Conservation (phyloP, 2,797 vertebrate species). For the Megaceryle alcyon region DNA sequence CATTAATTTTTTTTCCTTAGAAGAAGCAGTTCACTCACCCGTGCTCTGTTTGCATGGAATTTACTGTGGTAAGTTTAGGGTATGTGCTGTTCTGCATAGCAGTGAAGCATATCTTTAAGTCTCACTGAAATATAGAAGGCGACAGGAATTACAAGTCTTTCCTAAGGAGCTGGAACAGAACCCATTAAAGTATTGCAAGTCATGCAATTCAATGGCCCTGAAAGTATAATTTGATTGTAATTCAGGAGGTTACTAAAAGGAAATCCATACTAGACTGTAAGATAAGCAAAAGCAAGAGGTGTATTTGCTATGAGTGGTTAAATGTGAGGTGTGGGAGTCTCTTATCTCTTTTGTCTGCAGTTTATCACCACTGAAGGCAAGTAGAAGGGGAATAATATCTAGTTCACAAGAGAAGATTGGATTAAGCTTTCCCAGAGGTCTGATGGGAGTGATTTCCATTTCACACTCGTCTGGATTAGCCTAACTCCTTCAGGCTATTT, state of each 20-base stretch:
- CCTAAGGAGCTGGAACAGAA: conserved; percentile 17
- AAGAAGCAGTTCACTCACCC: neutral
- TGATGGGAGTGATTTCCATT: conserved; percentile 17
- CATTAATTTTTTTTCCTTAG: neutral
- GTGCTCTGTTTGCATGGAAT: neutral
- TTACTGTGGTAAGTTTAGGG: neutral
- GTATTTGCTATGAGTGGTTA: conserved; percentile 34
- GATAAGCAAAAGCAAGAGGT: conserved; percentile 32
- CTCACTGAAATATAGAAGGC: neutral
- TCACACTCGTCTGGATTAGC: neutral
- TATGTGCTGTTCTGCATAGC: neutral
- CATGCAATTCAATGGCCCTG: conserved; percentile 24
- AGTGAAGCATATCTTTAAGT: neutral
- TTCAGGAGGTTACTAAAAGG: conserved; percentile 63
- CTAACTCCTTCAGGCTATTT: neutral
- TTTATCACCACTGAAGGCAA: conserved; percentile 55
- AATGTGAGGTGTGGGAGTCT: neutral
- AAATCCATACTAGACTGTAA: conserved; percentile 51
- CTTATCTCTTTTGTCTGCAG: conserved; percentile 55
- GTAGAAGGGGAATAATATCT: conserved; percentile 27
- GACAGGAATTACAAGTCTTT: neutral
- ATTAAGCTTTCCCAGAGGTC: conserved; percentile 36
- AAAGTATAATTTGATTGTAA: conserved; percentile 60
- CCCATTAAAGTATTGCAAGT: conserved; percentile 52
- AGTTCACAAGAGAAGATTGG: conserved; percentile 51